Evolutionary conservation across 2,797 vertebrate genomes (phyloP).

Genomic region (Vipera latastei): DNA sequence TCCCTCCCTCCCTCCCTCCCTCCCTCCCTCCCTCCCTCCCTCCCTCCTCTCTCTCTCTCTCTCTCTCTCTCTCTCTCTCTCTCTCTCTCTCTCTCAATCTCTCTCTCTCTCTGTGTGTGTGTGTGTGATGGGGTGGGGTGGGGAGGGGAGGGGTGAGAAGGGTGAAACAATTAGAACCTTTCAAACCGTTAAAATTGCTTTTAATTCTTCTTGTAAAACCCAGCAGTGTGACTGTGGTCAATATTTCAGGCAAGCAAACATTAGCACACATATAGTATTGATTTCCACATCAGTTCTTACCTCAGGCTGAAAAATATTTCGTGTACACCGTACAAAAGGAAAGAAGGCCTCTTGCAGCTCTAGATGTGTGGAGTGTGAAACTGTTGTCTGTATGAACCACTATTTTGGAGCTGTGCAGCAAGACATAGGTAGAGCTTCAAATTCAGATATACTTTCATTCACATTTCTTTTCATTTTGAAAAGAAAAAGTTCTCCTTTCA

Average conservation of each 20-base stretch:
- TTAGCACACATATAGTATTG: slow-evolving; percentile 59
- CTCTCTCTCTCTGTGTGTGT: too few relatives aligned
- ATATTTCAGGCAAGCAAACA: slow-evolving; percentile 66
- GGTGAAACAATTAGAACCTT: slow-evolving; percentile 65
- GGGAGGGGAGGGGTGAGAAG: neutral
- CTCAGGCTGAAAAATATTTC: slow-evolving; percentile 52
- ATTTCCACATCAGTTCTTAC: slow-evolving; percentile 34
- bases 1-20: too few relatives aligned
- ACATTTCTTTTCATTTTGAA: neutral
- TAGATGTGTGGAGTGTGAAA: slow-evolving; percentile 8
- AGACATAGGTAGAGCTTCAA: neutral
- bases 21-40: too few relatives aligned
- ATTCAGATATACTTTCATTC: neutral
- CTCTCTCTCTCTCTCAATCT: too few relatives aligned
- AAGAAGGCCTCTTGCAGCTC: slow-evolving; percentile 51
- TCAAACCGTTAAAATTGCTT: slow-evolving; percentile 52
- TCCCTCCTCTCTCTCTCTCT: too few relatives aligned
- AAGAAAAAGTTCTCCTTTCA: neutral
- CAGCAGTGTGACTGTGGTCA: slow-evolving; percentile 40
- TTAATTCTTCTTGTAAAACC: slow-evolving; percentile 62
- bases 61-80: slow-evolving; percentile 1
- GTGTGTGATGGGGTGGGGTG: too few relatives aligned
- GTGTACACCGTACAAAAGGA: slow-evolving; percentile 23
- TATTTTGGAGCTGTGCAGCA: neutral
- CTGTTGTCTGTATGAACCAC: neutral